Percentiles rank a stretch among this genome's conserved stretches.
These are phyloP conservation scores for Saccostrea glomerata DNA, from an alignment of 1,140 invertebrate genomes.

Conservation along the genomic window DNA sequence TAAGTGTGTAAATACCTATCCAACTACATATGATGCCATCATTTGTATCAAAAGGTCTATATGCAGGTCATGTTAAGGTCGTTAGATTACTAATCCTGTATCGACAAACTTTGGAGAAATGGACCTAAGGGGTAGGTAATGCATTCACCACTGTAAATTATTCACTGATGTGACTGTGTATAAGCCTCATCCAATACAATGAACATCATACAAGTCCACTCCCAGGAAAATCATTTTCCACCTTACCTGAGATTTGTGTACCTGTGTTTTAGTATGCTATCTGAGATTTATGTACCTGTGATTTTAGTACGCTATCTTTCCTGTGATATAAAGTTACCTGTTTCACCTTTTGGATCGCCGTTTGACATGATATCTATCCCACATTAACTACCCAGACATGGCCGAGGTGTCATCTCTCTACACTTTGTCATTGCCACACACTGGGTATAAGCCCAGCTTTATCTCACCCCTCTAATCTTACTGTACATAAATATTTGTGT, in stretches of 20 bases:
- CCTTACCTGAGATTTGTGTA: too few relatives aligned
- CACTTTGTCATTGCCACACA: neutral
- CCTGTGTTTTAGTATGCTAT: neutral
- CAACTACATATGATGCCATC: too few relatives aligned
- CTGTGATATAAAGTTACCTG: neutral
- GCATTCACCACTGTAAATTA: too few relatives aligned
- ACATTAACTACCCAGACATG: neutral
- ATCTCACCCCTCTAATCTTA: conserved; percentile 3
- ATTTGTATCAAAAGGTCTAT: too few relatives aligned
- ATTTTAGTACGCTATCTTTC: neutral
- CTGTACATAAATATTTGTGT: conserved; percentile 15
- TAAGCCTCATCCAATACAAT: too few relatives aligned
- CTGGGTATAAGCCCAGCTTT: neutral
- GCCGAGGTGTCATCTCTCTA: conserved; percentile 8
- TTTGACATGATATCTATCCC: neutral
- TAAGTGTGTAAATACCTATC: too few relatives aligned
- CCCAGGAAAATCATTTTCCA: neutral
- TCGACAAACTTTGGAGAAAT: too few relatives aligned
- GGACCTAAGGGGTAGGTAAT: too few relatives aligned
- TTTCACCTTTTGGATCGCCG: neutral
- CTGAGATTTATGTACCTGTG: neutral
- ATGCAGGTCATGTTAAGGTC: too few relatives aligned
- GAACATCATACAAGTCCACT: neutral
- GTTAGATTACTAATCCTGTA: too few relatives aligned
- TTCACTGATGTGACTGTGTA: too few relatives aligned